phyloP scores from a whole-genome alignment of 2,797 vertebrate genomes.

The Macrochelys suwanniensis region DNA sequence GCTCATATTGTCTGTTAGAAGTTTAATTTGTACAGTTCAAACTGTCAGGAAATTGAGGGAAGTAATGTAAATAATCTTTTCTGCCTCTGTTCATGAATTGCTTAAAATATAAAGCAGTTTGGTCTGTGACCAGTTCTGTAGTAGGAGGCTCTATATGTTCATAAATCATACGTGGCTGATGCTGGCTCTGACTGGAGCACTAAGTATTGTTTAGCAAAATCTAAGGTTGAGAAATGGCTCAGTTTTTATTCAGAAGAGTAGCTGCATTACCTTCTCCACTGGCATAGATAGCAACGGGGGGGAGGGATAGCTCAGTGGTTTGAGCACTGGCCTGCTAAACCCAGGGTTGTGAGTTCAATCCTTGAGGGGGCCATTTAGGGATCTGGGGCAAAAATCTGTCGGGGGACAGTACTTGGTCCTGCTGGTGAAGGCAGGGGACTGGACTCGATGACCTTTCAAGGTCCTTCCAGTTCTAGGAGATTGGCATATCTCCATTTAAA shows the following conservation, averaged over 20 bases:
- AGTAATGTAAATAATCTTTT: background rate
- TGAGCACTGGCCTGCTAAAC: no score
- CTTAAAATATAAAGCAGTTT: background rate
- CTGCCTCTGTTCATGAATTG: background rate
- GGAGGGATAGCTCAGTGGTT: no score
- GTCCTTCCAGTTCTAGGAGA: no score
- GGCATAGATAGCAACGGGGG: background rate
- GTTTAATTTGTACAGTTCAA: background rate
- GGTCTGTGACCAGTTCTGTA: background rate
- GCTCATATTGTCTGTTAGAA: background rate
- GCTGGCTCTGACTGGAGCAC: background rate
- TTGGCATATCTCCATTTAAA: no score
- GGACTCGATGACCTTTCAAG: no score
- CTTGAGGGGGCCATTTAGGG: no score
- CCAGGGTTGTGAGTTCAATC: no score
- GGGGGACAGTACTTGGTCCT: no score
- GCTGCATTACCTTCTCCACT: background rate
- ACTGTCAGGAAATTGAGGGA: background rate
- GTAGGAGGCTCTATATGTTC: no score
- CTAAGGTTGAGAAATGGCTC: background rate
- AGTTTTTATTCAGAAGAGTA: background rate
- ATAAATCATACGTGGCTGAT: background rate
- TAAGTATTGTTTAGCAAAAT: background rate
- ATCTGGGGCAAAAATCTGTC: no score
- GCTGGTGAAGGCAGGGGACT: no score